phyloP scores from a whole-genome alignment of 1,140 invertebrate genomes.

The Eurytemora carolleeae region DNA sequence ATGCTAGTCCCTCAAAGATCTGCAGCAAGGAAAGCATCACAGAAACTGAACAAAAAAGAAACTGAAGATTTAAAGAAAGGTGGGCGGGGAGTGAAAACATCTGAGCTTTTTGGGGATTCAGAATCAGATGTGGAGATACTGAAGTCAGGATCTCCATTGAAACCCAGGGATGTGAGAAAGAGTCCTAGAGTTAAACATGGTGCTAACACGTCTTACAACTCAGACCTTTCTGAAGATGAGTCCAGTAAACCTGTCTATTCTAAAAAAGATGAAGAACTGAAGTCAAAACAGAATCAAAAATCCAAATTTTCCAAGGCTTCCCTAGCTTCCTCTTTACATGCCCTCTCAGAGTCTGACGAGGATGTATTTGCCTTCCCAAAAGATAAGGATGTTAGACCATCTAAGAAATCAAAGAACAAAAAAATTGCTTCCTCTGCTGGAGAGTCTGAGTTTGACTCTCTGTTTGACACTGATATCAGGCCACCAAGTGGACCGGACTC shows the following conservation, averaged over 20 bases:
- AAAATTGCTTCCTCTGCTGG: neutral
- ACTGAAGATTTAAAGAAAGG: neutral
- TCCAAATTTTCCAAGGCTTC: neutral
- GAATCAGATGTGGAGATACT: neutral
- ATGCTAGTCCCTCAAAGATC: slow-evolving; percentile 10
- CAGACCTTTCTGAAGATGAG: neutral
- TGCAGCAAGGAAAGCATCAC: slow-evolving; percentile 7
- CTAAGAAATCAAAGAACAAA: slow-evolving; percentile 17
- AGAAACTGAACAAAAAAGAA: neutral
- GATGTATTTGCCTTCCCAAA: slow-evolving; percentile 17
- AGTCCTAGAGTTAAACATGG: slow-evolving; percentile 24
- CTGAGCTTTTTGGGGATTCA: neutral
- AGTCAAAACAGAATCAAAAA: slow-evolving; percentile 29
- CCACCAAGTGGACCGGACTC: too few relatives aligned
- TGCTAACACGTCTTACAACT: neutral
- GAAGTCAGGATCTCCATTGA: neutral
- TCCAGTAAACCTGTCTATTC: slow-evolving; percentile 17
- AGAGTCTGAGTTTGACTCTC: neutral
- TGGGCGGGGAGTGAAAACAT: neutral
- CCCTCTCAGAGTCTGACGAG: slow-evolving; percentile 14
- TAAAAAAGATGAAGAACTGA: slow-evolving; percentile 20
- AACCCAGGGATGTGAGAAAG: slow-evolving; percentile 21
- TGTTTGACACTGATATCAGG: neutral
- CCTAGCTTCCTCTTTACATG: neutral
- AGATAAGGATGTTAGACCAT: too few relatives aligned